Evolutionary conservation across 2,113 vertebrate species (phyloP).

Genomic region (Myiagra hebetior): DNA sequence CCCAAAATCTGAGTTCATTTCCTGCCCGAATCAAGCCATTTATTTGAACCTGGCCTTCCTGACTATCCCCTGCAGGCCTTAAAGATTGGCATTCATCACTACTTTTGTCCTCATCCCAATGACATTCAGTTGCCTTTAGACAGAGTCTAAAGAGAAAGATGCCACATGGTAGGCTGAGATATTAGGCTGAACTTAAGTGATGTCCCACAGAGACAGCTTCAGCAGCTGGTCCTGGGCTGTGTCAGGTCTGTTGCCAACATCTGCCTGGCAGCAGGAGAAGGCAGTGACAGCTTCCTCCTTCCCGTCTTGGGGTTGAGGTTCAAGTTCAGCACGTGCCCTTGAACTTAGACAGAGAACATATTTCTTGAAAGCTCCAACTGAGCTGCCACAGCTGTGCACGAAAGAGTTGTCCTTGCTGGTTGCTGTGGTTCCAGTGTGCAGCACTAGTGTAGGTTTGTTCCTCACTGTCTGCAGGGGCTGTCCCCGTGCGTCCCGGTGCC

Average conservation of each 20-base stretch:
- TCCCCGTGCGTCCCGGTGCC: neutral
- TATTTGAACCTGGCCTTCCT: neutral
- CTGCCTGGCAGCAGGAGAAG: neutral
- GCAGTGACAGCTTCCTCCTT: neutral
- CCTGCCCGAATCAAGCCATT: neutral
- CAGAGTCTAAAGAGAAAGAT: neutral
- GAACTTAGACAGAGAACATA: neutral
- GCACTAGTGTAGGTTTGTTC: neutral
- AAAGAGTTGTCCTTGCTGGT: neutral
- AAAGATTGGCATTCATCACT: neutral
- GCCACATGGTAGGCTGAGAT: neutral
- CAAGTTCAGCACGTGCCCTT: neutral
- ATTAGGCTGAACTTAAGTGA: neutral
- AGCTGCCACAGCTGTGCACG: neutral
- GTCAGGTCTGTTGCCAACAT: neutral
- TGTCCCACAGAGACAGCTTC: neutral
- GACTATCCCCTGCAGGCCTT: neutral
- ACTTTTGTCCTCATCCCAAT: neutral
- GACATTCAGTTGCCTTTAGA: neutral
- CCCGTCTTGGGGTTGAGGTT: neutral
- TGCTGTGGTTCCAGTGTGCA: neutral
- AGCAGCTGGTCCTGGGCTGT: neutral
- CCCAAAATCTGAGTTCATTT: neutral
- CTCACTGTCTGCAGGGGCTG: accelerated
- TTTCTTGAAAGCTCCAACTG: neutral